Percentiles rank a stretch among this genome's conserved stretches.
phyloP scores from a whole-genome alignment of 2,888 invertebrate species.

The Plagodis dolabraria region DNA sequence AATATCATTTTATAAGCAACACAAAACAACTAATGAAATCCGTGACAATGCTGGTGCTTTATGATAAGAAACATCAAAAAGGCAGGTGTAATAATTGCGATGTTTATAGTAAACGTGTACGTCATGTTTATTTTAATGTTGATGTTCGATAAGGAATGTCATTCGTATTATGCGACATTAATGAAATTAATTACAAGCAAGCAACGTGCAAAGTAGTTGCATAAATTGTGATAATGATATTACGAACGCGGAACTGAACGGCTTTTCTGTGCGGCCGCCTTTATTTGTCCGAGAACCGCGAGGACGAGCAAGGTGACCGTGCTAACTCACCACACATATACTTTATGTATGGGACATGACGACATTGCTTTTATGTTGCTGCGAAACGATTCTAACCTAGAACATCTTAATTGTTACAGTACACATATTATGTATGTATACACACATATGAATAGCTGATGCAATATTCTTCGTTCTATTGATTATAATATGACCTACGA shows the following conservation, averaged over 20 bases:
- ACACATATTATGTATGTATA: not conserved
- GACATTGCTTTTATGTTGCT: constrained; percentile 32
- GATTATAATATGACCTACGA: constrained; percentile 12
- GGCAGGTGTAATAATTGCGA: constrained; percentile 5
- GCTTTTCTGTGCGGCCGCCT: constrained; percentile 56
- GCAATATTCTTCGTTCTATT: constrained; percentile 18
- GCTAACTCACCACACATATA: constrained; percentile 38
- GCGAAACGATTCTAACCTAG: constrained; percentile 26
- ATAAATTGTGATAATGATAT: constrained; percentile 11
- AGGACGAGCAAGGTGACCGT: constrained; percentile 81
- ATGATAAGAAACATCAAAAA: constrained; percentile 7
- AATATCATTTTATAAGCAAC: constrained; percentile 22
- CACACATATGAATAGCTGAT: constrained; percentile 11
- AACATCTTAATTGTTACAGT: constrained; percentile 19
- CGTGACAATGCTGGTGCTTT: constrained; percentile 6
- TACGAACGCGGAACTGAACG: constrained; percentile 68
- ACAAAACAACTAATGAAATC: constrained; percentile 8
- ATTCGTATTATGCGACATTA: constrained; percentile 16
- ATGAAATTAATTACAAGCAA: constrained; percentile 6
- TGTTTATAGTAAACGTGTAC: constrained; percentile 13
- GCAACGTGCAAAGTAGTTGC: constrained; percentile 6
- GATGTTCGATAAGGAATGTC: constrained; percentile 17
- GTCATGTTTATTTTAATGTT: constrained; percentile 14
- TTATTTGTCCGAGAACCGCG: constrained; percentile 77
- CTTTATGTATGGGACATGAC: constrained; percentile 37